Percentiles rank a stretch among this genome's conserved stretches.
Evolutionary conservation across 2,888 invertebrate species (phyloP).

Genomic region (Amphipyra berbera): DNA sequence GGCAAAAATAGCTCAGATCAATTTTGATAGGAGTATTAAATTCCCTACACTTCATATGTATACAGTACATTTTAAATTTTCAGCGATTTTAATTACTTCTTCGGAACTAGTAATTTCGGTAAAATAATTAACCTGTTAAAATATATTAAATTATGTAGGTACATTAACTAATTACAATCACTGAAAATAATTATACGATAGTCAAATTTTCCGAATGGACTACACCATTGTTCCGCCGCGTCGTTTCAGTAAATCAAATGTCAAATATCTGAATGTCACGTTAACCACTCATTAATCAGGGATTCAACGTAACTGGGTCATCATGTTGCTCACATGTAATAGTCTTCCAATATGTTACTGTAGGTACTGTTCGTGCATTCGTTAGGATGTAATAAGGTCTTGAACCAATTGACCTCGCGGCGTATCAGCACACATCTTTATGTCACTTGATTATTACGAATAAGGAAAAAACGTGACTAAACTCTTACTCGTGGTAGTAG

Average conservation of each 20-base stretch:
- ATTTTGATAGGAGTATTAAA: no score
- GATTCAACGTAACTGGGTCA: slow-evolving; percentile 38
- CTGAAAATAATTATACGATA: not conserved
- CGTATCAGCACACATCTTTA: slow-evolving; percentile 38
- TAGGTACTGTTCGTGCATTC: slow-evolving; percentile 5
- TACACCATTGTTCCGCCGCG: slow-evolving; percentile 6
- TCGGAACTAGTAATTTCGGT: no score
- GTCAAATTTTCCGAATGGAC: not conserved
- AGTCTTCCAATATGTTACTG: slow-evolving; percentile 25
- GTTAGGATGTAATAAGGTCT: slow-evolving; percentile 36
- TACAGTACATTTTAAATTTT: no score
- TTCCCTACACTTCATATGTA: no score
- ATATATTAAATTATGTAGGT: no score
- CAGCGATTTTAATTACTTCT: no score
- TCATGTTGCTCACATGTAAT: slow-evolving; percentile 21
- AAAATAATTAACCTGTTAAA: no score
- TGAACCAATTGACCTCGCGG: slow-evolving; percentile 42
- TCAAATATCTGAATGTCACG: slow-evolving; percentile 30
- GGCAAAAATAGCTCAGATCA: no score
- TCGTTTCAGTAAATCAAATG: slow-evolving; percentile 23
- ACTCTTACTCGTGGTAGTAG: slow-evolving; percentile 9
- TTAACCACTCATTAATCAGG: slow-evolving; percentile 44
- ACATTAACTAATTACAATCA: no score
- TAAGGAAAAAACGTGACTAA: slow-evolving; percentile 47
- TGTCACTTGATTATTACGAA: slow-evolving; percentile 16